Base-by-base conservation (phyloP, 2,888 invertebrate genomes). In the Apantesis nais region DNA sequence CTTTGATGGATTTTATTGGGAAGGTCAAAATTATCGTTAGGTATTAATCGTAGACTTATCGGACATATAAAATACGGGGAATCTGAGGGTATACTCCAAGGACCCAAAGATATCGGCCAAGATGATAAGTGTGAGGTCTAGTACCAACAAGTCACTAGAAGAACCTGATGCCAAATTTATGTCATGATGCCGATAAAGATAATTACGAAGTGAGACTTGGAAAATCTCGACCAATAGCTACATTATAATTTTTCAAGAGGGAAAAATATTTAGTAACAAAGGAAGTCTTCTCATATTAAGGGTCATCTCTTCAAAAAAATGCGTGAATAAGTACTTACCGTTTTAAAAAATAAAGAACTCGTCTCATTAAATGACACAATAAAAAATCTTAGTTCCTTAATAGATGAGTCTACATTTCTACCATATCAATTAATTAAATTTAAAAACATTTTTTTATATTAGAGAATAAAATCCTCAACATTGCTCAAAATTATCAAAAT, bases 1-100 rank as follows among this genome's bases (percentile, higher is more conserved):
- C 31, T 75, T 7, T 70, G 70, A 12, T 75, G 74, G 68, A 73
- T 75, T 14, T 41, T 72, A 25, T 70, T 29, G 74, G 74, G 14
- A 74, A 74, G 68, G 25, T 70, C 8, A 72, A 74, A 58, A 73
- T 11, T 66, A 70, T 22, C 72, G 69, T 55, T 61, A 74, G 29
- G 25, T 70, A 34, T 55, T 67, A 39, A 31, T 69, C n/a, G 8
- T 67, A 2, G 48, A 67, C 25, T 22, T 44, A 11, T 25, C 31
- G 2, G 64, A 68, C 22, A 41, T 74, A 34, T 31, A 29, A 74
- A 62, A 66, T 72, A 37, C 29, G 72, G 70, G 67, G 72, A 72
- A 55, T 72, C 19, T 5, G 72, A 74, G 58, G 70, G 68, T 25
- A 74, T 74, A 31, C 41, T 29, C 14, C 34, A 14, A 25, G 25